Conservation (phyloP, 2,888 invertebrate genomes). For the Diplolepis rosae region DNA sequence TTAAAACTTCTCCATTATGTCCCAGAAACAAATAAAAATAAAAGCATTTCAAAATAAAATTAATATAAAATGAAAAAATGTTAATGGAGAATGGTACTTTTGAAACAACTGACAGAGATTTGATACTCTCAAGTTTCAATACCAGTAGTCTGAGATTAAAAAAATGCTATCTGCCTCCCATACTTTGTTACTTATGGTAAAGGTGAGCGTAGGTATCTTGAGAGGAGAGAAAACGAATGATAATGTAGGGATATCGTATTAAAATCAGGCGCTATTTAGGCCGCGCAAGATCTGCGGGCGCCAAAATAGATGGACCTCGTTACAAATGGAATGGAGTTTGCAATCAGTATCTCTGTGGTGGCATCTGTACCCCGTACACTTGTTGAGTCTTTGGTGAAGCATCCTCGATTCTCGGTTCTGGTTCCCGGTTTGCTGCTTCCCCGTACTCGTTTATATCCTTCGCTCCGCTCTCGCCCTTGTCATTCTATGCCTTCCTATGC, state of each 20-base stretch:
- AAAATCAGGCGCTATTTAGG: conserved; percentile 67
- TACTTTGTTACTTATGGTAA: conserved; percentile 1
- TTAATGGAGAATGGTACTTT: conserved; percentile 14
- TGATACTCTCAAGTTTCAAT: conserved; percentile 26
- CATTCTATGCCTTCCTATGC: conserved; percentile 34
- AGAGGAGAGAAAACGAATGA: conserved; percentile 59
- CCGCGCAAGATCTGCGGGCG: conserved; percentile 61
- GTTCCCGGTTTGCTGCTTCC: conserved; percentile 60
- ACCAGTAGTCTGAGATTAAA: conserved; percentile 16
- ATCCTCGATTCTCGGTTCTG: conserved; percentile 52
- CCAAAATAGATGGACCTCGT: conserved; percentile 73
- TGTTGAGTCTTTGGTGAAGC: conserved; percentile 46
- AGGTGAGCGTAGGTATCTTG: not conserved
- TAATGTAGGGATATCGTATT: conserved; percentile 68
- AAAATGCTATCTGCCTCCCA: not conserved
- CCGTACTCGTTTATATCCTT: conserved; percentile 70
- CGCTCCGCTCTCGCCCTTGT: conserved; percentile 39
- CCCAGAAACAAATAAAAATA: no score
- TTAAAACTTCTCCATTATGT: no score
- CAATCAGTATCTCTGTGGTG: conserved; percentile 71
- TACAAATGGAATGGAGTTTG: conserved; percentile 73
- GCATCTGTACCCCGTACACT: conserved; percentile 63
- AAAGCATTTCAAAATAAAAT: no score
- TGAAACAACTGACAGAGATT: not conserved
- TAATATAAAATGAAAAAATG: no score